These are phyloP conservation scores for Tupaia chinensis DNA, from an alignment of 2,113 vertebrate species.

Conservation along the genomic window DNA sequence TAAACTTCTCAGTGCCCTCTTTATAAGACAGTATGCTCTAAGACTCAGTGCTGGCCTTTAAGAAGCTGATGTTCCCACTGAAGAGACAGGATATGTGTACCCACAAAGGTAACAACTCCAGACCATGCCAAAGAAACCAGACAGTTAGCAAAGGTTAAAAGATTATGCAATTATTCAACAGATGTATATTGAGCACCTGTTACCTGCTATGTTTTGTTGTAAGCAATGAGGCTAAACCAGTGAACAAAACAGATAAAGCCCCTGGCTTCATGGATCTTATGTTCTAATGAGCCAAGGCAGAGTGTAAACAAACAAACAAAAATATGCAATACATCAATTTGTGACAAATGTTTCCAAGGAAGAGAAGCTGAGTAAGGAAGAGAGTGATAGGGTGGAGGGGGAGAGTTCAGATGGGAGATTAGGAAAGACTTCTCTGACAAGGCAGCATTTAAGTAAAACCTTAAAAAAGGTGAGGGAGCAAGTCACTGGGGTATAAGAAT, in stretches of 20 bases:
- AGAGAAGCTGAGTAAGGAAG: background rate
- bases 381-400: background rate
- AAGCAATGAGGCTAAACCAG: background rate
- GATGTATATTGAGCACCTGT: background rate
- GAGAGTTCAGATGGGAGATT: background rate
- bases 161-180: background rate
- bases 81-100: constrained; percentile 26
- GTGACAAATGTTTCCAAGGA: constrained; percentile 1
- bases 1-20: background rate
- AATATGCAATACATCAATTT: background rate
- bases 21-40: background rate
- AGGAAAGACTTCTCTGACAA: background rate
- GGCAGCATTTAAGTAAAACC: background rate
- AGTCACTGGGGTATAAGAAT: background rate
- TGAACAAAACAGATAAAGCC: background rate
- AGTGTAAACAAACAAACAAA: background rate
- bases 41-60: constrained; percentile 35
- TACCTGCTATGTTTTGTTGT: background rate
- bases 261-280: background rate
- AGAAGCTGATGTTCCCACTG: background rate
- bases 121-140: background rate
- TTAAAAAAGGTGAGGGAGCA: background rate
- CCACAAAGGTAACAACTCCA: background rate
- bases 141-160: background rate
- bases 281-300: constrained; percentile 5